phyloP scores from a whole-genome alignment of 2,888 invertebrate genomes.

The Keiferia lycopersicella region DNA sequence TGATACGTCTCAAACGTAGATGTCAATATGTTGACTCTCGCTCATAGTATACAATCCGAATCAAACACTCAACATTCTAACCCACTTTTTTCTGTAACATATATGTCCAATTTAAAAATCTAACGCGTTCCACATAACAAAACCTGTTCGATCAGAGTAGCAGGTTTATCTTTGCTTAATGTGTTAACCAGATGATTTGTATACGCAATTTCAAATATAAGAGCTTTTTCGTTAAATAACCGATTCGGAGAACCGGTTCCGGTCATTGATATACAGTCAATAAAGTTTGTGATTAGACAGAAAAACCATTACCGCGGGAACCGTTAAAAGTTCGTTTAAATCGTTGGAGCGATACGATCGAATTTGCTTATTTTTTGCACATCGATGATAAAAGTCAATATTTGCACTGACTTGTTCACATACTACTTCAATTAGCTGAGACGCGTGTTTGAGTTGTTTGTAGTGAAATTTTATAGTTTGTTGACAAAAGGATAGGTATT shows the following conservation, averaged over 20 bases:
- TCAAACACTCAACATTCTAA: constrained; percentile 46
- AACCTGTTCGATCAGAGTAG: constrained; percentile 40
- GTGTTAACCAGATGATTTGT: constrained; percentile 48
- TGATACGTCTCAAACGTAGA: constrained; percentile 1
- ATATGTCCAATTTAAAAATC: constrained; percentile 46
- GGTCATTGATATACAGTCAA: constrained; percentile 49
- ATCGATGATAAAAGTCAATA: constrained; percentile 52
- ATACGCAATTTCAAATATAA: constrained; percentile 48
- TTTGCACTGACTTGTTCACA: constrained; percentile 36
- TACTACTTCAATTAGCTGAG: constrained; percentile 18
- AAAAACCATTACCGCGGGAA: constrained; percentile 52
- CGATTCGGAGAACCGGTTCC: constrained; percentile 43
- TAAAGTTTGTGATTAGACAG: constrained; percentile 43
- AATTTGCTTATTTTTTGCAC: constrained; percentile 57
- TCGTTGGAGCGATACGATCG: constrained; percentile 51
- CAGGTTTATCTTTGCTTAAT: constrained; percentile 34
- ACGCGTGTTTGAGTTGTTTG: constrained; percentile 28
- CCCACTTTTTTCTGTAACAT: constrained; percentile 56
- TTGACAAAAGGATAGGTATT: neutral
- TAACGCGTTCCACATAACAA: constrained; percentile 46
- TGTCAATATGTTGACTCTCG: constrained; percentile 16
- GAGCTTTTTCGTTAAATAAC: constrained; percentile 44
- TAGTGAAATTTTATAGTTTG: constrained; percentile 27
- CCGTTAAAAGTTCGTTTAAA: constrained; percentile 64
- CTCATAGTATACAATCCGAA: constrained; percentile 25